Percentiles rank a stretch among this genome's conserved stretches.
These are phyloP conservation scores for Oryzaephilus surinamensis DNA, from an alignment of 1,140 invertebrate genomes.

Conservation along the genomic window DNA sequence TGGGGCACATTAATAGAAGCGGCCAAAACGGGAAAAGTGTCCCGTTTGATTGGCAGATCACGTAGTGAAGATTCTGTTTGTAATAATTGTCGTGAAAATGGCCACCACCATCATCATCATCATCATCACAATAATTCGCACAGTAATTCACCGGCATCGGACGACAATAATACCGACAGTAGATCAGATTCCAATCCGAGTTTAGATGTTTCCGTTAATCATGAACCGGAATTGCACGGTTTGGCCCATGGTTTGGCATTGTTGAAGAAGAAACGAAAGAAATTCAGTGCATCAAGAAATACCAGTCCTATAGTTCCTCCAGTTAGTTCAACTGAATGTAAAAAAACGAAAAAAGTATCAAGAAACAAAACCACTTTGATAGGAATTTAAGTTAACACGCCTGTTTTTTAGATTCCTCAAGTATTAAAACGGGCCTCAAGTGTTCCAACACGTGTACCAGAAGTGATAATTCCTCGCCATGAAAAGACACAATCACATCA, in stretches of 20 bases:
- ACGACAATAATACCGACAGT: conserved; percentile 30
- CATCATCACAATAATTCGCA: conserved; percentile 34
- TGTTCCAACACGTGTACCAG: conserved; percentile 45
- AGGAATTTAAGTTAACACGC: not conserved
- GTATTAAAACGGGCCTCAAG: conserved; percentile 49
- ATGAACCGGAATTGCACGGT: conserved; percentile 25
- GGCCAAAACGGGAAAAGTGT: conserved; percentile 65
- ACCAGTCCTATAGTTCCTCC: conserved; percentile 45
- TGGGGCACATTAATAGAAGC: conserved; percentile 77
- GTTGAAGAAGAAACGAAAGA: conserved; percentile 64
- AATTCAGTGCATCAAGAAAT: conserved; percentile 64
- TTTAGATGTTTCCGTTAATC: conserved; percentile 25
- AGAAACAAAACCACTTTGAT: not conserved
- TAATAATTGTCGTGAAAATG: conserved; percentile 46
- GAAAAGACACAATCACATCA: conserved; percentile 42
- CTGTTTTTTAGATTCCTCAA: conserved; percentile 25
- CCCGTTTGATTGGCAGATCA: conserved; percentile 61
- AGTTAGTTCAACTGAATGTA: conserved; percentile 23
- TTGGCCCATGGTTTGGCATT: conserved; percentile 49
- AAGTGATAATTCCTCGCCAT: conserved; percentile 34
- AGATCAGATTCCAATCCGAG: conserved; percentile 40
- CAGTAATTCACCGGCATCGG: conserved; percentile 35
- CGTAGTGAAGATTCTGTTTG: conserved; percentile 76
- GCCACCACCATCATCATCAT: conserved; percentile 35
- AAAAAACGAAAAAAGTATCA: conserved; percentile 30